These are phyloP conservation scores for Ischnus inquisitorius DNA, from an alignment of 2,888 invertebrate genomes.

Conservation along the genomic window DNA sequence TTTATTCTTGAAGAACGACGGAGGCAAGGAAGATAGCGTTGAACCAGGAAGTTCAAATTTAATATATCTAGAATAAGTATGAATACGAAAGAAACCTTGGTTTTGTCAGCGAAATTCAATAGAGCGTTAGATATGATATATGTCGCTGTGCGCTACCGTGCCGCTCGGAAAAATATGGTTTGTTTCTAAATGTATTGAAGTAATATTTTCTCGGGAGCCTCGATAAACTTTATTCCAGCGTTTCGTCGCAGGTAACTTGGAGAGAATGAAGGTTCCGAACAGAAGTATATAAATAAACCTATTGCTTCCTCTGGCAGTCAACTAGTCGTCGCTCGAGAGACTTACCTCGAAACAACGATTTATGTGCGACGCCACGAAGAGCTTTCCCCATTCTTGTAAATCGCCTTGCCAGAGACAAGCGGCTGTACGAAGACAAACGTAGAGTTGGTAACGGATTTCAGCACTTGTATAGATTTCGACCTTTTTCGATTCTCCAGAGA, in stretches of 20 bases:
- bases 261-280: neutral
- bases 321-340: slow-evolving; percentile 2
- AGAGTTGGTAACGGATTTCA: slow-evolving; percentile 1
- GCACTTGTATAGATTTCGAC: slow-evolving; percentile 31
- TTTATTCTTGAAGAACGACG: neutral
- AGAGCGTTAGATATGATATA: neutral
- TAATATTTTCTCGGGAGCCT: slow-evolving; percentile 78
- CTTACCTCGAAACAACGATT: slow-evolving; percentile 35
- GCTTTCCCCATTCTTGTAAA: slow-evolving; percentile 30
- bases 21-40: neutral
- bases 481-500: slow-evolving; percentile 44
- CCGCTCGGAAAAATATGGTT: neutral
- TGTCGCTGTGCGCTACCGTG: neutral
- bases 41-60: slow-evolving; percentile 11
- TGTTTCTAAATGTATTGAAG: neutral
- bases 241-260: neutral
- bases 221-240: slow-evolving; percentile 79
- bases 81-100: neutral
- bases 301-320: neutral
- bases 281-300: neutral
- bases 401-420: slow-evolving; percentile 2
- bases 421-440: neutral
- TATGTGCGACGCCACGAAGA: slow-evolving; percentile 24
- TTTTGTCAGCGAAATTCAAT: slow-evolving; percentile 40
- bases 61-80: slow-evolving; percentile 11